phyloP scores from a whole-genome alignment of 2,797 vertebrate species.

The Ptychadena robeensis region DNA sequence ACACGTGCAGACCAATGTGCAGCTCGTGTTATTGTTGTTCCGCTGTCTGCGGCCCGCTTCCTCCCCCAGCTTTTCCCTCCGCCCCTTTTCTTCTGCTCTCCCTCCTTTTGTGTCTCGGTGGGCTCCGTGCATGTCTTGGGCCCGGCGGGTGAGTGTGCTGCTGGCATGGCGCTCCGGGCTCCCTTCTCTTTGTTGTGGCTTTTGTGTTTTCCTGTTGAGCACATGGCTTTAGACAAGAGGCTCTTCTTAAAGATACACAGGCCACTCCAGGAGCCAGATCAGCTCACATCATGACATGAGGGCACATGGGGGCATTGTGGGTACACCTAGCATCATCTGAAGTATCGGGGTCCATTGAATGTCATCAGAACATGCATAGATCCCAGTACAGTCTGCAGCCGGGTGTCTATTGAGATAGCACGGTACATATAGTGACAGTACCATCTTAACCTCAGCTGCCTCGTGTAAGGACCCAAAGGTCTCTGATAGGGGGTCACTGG shows the following conservation, averaged over 20 bases:
- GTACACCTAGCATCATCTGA: background rate
- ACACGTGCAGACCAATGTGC: constrained; percentile 44
- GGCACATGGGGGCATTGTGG: background rate
- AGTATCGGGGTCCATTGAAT: background rate
- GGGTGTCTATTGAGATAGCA: too few relatives aligned
- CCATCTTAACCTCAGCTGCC: too few relatives aligned
- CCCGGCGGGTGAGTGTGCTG: constrained; percentile 20
- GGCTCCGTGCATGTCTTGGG: background rate
- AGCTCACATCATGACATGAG: background rate
- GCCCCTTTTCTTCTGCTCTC: background rate
- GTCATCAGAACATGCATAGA: background rate
- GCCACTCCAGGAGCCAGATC: constrained; percentile 64
- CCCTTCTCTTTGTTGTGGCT: constrained; percentile 88
- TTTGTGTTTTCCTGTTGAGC: constrained; percentile 91
- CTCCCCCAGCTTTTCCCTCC: constrained; percentile 9
- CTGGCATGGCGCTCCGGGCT: constrained; percentile 52
- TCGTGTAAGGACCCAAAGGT: too few relatives aligned
- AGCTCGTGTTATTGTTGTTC: constrained; percentile 45
- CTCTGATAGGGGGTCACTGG: too few relatives aligned
- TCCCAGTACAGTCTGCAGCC: too few relatives aligned
- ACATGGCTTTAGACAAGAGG: constrained; percentile 85
- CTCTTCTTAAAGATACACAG: constrained; percentile 85
- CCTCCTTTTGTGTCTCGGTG: constrained; percentile 56
- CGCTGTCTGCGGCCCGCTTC: constrained; percentile 26
- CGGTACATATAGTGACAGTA: too few relatives aligned